Conservation (phyloP, 2,888 invertebrate species). For the Caenorhabditis auriculariae region DNA sequence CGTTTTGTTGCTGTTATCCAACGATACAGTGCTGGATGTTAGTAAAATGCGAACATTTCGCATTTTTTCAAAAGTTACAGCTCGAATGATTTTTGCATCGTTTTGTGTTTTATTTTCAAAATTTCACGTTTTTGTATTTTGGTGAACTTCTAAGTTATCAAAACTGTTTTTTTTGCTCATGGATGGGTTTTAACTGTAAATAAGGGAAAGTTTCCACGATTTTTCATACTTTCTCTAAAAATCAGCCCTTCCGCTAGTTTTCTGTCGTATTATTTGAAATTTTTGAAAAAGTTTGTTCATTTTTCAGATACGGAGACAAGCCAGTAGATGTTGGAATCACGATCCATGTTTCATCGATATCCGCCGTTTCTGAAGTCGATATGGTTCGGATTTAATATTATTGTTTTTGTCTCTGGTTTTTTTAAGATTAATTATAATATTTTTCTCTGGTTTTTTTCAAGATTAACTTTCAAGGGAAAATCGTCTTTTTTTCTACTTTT, state of each 20-base stretch:
- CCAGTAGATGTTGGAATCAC: constrained; percentile 96
- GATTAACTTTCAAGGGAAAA: neutral
- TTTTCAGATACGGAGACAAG: constrained; percentile 77
- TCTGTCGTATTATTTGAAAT: too few species aligned
- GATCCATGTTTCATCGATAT: constrained; percentile 96
- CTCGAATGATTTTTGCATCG: neutral
- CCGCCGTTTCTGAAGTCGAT: constrained; percentile 95
- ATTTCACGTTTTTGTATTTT: constrained; percentile 25
- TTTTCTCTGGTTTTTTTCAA: neutral
- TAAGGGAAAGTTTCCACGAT: too few species aligned
- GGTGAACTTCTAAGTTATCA: constrained; percentile 10
- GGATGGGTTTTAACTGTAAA: too few species aligned
- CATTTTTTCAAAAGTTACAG: too few species aligned
- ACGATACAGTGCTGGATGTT: too few species aligned
- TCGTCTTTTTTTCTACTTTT: neutral
- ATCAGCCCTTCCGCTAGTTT: too few species aligned
- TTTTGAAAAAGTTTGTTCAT: too few species aligned
- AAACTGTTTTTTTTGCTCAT: constrained; percentile 1
- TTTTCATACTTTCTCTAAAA: too few species aligned
- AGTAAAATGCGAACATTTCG: too few species aligned
- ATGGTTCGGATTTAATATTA: constrained; percentile 74
- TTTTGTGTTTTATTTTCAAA: constrained; percentile 44
- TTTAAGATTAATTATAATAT: neutral
- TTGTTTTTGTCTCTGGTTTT: neutral
- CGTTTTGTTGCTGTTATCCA: too few species aligned